These are phyloP conservation scores for Macrosoma leucophasiata DNA, from an alignment of 2,888 invertebrate genomes.

Conservation along the genomic window DNA sequence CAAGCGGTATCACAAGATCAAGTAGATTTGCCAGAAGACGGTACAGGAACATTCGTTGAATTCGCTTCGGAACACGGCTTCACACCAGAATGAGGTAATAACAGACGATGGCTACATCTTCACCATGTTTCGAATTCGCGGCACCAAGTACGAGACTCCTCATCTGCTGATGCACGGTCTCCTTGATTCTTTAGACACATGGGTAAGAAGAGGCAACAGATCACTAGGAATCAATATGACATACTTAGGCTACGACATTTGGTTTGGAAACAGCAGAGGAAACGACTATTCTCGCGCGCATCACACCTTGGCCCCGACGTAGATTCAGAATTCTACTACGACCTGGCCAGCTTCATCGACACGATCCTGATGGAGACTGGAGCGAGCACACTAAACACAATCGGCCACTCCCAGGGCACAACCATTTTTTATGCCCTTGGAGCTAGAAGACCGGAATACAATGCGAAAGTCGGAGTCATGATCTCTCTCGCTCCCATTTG, in stretches of 20 bases:
- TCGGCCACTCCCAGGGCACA: slow-evolving; percentile 81
- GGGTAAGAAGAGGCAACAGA: slow-evolving; percentile 35
- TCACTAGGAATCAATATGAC: slow-evolving; percentile 46
- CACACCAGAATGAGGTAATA: slow-evolving; percentile 32
- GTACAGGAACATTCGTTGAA: slow-evolving; percentile 44
- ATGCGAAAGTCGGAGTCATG: slow-evolving; percentile 63
- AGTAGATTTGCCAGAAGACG: slow-evolving; percentile 36
- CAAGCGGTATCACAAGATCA: too few relatives aligned
- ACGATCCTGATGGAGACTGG: slow-evolving; percentile 52
- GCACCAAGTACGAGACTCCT: slow-evolving; percentile 38
- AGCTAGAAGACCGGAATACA: slow-evolving; percentile 64
- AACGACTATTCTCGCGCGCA: slow-evolving; percentile 76
- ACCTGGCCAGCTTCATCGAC: slow-evolving; percentile 78
- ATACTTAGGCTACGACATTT: slow-evolving; percentile 65
- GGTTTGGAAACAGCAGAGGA: slow-evolving; percentile 68
- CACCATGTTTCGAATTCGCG: slow-evolving; percentile 41
- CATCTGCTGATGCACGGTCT: slow-evolving; percentile 38
- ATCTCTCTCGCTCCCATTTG: slow-evolving; percentile 72
- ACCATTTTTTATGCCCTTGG: slow-evolving; percentile 68
- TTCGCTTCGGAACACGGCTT: slow-evolving; percentile 45
- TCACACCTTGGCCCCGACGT: slow-evolving; percentile 40
- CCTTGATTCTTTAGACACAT: slow-evolving; percentile 36
- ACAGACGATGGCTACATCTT: slow-evolving; percentile 56
- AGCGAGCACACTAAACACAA: slow-evolving; percentile 69
- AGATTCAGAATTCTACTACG: slow-evolving; percentile 75